These are phyloP conservation scores for Peromyscus eremicus DNA, from an alignment of 2,797 vertebrate species.

Conservation along the genomic window DNA sequence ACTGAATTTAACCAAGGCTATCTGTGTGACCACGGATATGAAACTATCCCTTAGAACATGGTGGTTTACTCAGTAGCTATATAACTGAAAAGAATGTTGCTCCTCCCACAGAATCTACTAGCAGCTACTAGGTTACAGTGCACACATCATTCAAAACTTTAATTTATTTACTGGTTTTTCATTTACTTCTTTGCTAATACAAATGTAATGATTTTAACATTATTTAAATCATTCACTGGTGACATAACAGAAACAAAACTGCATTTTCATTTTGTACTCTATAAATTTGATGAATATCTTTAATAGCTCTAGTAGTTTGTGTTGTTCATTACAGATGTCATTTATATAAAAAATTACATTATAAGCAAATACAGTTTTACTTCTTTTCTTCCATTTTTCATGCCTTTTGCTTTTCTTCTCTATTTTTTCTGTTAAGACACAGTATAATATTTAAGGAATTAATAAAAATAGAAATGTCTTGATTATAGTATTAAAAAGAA, in stretches of 20 bases:
- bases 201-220: neutral
- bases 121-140: neutral
- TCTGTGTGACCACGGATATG: neutral
- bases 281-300: neutral
- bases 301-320: neutral
- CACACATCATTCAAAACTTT: neutral
- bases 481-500: neutral
- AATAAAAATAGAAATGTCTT: too few relatives aligned
- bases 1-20: neutral
- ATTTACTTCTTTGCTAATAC: neutral
- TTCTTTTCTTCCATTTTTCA: neutral
- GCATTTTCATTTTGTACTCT: neutral
- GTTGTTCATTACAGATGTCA: neutral
- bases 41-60: neutral
- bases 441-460: too few relatives aligned
- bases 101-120: neutral
- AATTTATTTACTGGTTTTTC: neutral
- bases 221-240: neutral
- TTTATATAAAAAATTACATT: neutral
- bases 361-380: neutral
- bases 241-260: neutral
- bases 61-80: neutral
- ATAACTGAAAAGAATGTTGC: neutral
- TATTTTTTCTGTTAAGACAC: neutral
- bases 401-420: neutral